A percentile compares a stretch with the other conserved stretches of the same genome.
Evolutionary conservation across 2,113 vertebrate species (phyloP).

Genomic region (Psettodes erumei): DNA sequence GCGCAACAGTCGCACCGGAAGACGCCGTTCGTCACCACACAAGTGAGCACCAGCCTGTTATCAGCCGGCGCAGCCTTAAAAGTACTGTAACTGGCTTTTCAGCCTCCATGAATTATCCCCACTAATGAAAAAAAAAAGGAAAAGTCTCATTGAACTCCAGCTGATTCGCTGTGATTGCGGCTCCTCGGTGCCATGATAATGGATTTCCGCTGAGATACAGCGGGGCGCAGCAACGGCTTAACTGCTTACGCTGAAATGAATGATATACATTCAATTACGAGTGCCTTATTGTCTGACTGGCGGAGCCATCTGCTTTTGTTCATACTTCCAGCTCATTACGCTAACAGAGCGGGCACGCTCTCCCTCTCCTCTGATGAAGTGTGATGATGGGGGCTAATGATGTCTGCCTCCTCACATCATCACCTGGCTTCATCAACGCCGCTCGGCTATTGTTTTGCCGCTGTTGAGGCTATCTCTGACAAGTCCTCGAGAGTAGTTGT

Average conservation of each 20-base stretch:
- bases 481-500: slow-evolving; percentile 1
- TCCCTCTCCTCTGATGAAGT: slow-evolving; percentile 72
- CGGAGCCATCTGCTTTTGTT: slow-evolving; percentile 81
- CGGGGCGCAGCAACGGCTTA: slow-evolving; percentile 17
- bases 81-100: slow-evolving; percentile 33
- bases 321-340: slow-evolving; percentile 77
- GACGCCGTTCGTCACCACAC: slow-evolving; percentile 2
- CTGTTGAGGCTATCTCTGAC: slow-evolving; percentile 25
- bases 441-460: slow-evolving; percentile 30
- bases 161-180: slow-evolving; percentile 55
- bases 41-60: neutral
- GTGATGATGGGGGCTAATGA: slow-evolving; percentile 77
- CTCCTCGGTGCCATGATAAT: slow-evolving; percentile 40
- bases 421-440: slow-evolving; percentile 67
- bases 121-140: too few relatives aligned
- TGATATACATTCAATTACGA: slow-evolving; percentile 66
- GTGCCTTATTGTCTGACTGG: slow-evolving; percentile 71
- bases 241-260: slow-evolving; percentile 56
- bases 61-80: slow-evolving; percentile 18
- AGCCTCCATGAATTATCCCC: slow-evolving; percentile 31
- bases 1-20: neutral
- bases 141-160: slow-evolving; percentile 53
- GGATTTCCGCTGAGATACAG: slow-evolving; percentile 47
- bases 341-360: slow-evolving; percentile 62
- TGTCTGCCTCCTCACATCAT: slow-evolving; percentile 71